These are phyloP conservation scores for Shinisaurus crocodilurus DNA, from an alignment of 2,113 vertebrate genomes.

Conservation along the genomic window DNA sequence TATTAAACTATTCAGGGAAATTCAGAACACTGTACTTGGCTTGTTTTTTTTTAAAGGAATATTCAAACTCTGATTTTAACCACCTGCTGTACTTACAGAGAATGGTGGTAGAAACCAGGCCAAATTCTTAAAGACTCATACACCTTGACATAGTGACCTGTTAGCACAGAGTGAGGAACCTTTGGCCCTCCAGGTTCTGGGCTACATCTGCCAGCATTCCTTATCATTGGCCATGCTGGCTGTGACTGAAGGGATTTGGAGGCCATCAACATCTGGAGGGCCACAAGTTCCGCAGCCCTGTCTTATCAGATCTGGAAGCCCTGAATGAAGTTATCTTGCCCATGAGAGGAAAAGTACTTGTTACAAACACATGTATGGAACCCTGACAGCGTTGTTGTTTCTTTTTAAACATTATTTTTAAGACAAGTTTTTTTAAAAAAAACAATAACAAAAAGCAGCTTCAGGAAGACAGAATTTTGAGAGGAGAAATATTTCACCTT, in stretches of 20 bases:
- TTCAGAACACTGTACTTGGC: background rate
- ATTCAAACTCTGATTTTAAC: conserved; percentile 10
- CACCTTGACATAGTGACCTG: background rate
- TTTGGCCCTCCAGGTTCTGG: background rate
- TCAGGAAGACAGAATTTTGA: background rate
- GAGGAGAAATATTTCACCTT: background rate
- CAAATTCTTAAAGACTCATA: background rate
- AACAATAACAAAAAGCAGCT: background rate
- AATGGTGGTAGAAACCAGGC: background rate
- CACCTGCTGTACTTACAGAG: conserved; percentile 9
- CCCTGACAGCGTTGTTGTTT: background rate
- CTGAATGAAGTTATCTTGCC: background rate
- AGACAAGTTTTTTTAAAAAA: background rate
- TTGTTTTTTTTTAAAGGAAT: background rate
- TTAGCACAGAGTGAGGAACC: background rate
- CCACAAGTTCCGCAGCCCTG: background rate
- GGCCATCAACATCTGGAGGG: background rate
- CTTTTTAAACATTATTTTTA: background rate
- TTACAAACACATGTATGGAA: background rate
- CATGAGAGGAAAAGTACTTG: background rate
- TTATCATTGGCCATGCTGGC: background rate
- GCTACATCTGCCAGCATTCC: background rate
- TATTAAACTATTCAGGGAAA: conserved; percentile 19
- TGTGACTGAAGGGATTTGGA: background rate
- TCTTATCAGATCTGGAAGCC: no score